Conservation (phyloP, 2,113 vertebrate species). For the Oceanites oceanicus region DNA sequence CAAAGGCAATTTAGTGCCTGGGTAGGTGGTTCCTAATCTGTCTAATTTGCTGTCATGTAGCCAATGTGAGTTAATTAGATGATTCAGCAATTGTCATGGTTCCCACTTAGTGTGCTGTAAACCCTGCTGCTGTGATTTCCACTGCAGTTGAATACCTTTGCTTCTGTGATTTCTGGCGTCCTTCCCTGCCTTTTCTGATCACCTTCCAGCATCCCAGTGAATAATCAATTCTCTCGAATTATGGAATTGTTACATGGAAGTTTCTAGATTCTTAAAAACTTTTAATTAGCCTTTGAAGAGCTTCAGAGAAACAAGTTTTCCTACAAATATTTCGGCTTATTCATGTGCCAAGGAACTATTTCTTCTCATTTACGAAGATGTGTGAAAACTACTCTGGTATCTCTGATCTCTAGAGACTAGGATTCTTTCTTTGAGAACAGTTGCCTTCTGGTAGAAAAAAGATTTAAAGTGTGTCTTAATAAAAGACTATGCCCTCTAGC, state of each 20-base stretch:
- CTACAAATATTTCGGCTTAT: neutral
- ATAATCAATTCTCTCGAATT: neutral
- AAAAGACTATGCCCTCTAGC: neutral
- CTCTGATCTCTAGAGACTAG: neutral
- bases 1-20: slow-evolving; percentile 34
- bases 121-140: neutral
- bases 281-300: neutral
- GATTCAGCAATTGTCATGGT: slow-evolving; percentile 56
- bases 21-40: slow-evolving; percentile 55
- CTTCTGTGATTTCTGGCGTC: neutral
- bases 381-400: neutral
- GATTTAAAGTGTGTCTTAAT: neutral
- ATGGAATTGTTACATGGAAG: neutral
- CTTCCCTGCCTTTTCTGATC: neutral
- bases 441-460: neutral
- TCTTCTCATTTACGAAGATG: slow-evolving; percentile 5
- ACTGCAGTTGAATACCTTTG: neutral
- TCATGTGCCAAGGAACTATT: neutral
- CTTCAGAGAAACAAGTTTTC: neutral
- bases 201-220: neutral
- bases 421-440: neutral
- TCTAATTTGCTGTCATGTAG: slow-evolving; percentile 50
- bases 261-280: neutral
- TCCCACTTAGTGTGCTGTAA: slow-evolving; percentile 12
- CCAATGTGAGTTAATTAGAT: slow-evolving; percentile 49